Evolutionary conservation across 2,113 vertebrate genomes (phyloP), one percentile per base, ranked within the genome.

Genomic region (Takifugu flavidus): DNA sequence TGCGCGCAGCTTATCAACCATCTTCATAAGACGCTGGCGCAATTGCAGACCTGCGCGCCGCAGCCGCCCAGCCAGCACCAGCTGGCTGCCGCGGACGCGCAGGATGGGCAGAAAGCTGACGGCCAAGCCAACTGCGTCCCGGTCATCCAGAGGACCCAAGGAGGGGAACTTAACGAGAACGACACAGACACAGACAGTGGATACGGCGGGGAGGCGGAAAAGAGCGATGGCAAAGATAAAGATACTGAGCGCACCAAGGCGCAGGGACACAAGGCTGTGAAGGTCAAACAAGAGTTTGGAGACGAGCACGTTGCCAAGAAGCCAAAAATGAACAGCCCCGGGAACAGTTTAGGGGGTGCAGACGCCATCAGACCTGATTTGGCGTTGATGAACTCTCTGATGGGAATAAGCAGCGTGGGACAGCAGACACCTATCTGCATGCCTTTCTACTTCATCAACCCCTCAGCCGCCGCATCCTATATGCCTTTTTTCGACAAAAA

Each of bases 161-260:
- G 85, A 58, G 84, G 89, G 47, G 96, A 98, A 84, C 85, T 90
- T 25, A 92, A 91, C 44, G 95, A 96, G 82, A 94, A 93, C 50
- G 96, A 98, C 91, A 96, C 95, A 1, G 96, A 98, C 89, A 98
- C 95, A 6, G 95, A 97, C 91, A 98, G 96, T 58, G 95, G 96
- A 66, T 98, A 98, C 54, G 96, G 96, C 2, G 96, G 96, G 1
- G 95, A 96, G 56, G 86, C 90, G 0, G 95, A 96, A 45, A 92
- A 91, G 82, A 70, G 58, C 25, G 91, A 93, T 0, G 79, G 80
- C 25, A 86, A 87, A 67, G 85, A 90, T 0, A 89, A 88, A 80
- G 87, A 79, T 13, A 88, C 86, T 44, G 86, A 79, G 73, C 67
- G 70, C 58, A 80, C 49, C 15, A 75, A 67, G 4, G 71, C 59